A percentile compares a stretch with the other conserved stretches of the same genome.
These are phyloP conservation scores for Agriopis marginaria DNA, from an alignment of 2,888 invertebrate species.

Conservation along the genomic window DNA sequence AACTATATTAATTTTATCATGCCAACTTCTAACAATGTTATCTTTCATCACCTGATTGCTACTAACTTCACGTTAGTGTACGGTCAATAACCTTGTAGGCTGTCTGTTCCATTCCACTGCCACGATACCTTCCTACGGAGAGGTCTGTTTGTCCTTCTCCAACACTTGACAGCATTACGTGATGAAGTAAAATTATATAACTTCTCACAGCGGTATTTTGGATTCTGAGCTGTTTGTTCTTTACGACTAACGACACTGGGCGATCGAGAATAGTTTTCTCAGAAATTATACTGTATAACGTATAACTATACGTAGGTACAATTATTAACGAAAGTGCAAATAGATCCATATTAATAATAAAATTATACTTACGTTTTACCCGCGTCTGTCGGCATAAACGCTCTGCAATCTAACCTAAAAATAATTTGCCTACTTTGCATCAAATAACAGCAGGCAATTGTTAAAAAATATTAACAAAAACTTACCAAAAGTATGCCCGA, in stretches of 20 bases:
- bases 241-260: too few species aligned
- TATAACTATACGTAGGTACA: too few species aligned
- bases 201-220: neutral
- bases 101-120: neutral
- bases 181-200: conserved; percentile 1
- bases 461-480: conserved; percentile 38
- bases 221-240: neutral
- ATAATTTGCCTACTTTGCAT: neutral
- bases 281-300: too few species aligned
- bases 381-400: too few species aligned
- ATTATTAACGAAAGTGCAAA: too few species aligned
- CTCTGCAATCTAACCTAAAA: neutral
- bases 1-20: neutral
- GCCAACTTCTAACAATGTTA: neutral
- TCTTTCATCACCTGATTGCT: neutral
- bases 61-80: conserved; percentile 38
- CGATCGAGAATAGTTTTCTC: too few species aligned
- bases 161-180: conserved; percentile 5
- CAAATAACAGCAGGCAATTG: neutral
- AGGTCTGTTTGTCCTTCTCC: conserved; percentile 41
- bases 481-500: conserved; percentile 43
- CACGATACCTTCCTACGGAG: neutral
- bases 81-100: conserved; percentile 44
- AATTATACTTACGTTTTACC: too few species aligned
- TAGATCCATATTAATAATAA: too few species aligned